These are phyloP conservation scores for Gymnocheta viridis DNA, from an alignment of 2,888 invertebrate species.

Conservation along the genomic window DNA sequence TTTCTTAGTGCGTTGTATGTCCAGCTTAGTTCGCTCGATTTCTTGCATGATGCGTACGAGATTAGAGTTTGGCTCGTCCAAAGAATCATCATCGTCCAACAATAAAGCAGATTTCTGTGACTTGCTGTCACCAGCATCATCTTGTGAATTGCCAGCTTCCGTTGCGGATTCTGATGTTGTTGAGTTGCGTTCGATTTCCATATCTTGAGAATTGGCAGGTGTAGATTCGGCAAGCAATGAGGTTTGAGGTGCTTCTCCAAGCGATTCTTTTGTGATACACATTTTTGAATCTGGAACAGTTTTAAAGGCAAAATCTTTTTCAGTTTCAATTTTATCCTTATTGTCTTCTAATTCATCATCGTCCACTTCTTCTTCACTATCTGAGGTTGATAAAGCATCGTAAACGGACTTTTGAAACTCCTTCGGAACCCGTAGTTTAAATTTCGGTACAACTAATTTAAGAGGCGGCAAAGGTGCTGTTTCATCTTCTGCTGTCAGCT, in stretches of 20 bases:
- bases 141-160: conserved; percentile 61
- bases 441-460: conserved; percentile 84
- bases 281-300: neutral
- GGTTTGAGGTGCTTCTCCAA: conserved; percentile 21
- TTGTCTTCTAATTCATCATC: conserved; percentile 67
- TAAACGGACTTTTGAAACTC: conserved; percentile 83
- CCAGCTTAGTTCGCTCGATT: conserved; percentile 78
- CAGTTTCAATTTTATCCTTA: neutral
- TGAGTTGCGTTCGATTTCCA: conserved; percentile 67
- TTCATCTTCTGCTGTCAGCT: neutral
- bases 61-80: conserved; percentile 74
- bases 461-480: conserved; percentile 19
- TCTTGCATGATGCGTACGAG: conserved; percentile 77
- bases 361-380: conserved; percentile 77
- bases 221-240: conserved; percentile 50
- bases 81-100: conserved; percentile 71
- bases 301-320: neutral
- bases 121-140: conserved; percentile 37
- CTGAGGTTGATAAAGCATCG: conserved; percentile 80
- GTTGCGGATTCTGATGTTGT: conserved; percentile 69
- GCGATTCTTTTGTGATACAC: neutral
- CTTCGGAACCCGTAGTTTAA: conserved; percentile 87
- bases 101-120: conserved; percentile 13
- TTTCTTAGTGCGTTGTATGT: conserved; percentile 78
- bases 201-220: conserved; percentile 66